A percentile compares a stretch with the other conserved stretches of the same genome.
These are phyloP conservation scores for Indicator indicator DNA, from an alignment of 2,113 vertebrate genomes.

Conservation along the genomic window DNA sequence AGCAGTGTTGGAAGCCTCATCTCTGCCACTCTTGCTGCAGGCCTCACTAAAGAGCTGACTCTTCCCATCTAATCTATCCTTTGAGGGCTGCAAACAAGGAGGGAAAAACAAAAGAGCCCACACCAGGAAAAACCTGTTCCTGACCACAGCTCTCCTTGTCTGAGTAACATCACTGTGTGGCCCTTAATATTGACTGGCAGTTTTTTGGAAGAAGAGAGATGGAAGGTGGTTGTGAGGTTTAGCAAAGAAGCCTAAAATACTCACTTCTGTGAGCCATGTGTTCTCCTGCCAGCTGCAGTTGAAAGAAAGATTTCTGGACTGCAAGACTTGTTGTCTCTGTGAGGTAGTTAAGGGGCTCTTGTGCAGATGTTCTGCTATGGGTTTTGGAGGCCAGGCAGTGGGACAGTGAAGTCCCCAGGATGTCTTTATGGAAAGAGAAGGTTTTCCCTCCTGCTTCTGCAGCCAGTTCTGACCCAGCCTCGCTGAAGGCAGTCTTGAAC, in stretches of 20 bases:
- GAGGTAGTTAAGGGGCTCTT: neutral
- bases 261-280: accelerated
- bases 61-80: neutral
- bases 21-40: neutral
- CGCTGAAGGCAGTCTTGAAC: neutral
- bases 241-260: neutral
- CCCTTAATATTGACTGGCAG: neutral
- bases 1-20: neutral
- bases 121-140: neutral
- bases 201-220: neutral
- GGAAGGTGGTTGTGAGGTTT: neutral
- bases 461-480: neutral
- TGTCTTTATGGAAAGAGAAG: neutral
- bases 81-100: neutral
- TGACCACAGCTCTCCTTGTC: neutral
- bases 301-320: neutral
- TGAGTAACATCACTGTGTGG: neutral
- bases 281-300: accelerated
- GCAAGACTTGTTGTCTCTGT: neutral
- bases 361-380: neutral
- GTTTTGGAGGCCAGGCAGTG: neutral
- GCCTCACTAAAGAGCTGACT: neutral
- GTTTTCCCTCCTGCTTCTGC: neutral
- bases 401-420: no score
- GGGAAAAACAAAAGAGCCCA: no score